Percentiles rank a stretch among this genome's conserved stretches.
Conservation (phyloP, 2,888 invertebrate genomes). For the Leptinotarsa rubiginosa region DNA sequence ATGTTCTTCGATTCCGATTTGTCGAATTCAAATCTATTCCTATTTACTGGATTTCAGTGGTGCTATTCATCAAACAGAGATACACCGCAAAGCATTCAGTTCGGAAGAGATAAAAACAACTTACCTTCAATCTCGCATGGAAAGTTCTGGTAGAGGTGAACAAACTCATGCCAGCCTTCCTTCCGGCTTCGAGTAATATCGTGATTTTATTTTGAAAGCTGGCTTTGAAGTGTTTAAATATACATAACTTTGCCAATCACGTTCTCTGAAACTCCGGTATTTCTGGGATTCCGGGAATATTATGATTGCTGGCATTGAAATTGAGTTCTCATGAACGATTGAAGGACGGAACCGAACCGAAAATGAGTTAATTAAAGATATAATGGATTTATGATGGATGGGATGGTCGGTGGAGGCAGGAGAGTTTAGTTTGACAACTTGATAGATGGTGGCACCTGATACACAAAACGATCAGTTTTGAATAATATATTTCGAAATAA, state of each 20-base stretch:
- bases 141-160: slow-evolving; percentile 17
- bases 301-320: slow-evolving; percentile 40
- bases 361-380: slow-evolving; percentile 14
- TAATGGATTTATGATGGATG: slow-evolving; percentile 5
- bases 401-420: background rate
- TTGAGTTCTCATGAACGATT: slow-evolving; percentile 29
- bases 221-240: slow-evolving; percentile 41
- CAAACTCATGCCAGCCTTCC: slow-evolving; percentile 19
- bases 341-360: background rate
- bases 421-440: background rate
- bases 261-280: slow-evolving; percentile 28
- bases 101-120: slow-evolving; percentile 12
- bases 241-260: slow-evolving; percentile 41
- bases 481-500: background rate
- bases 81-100: background rate
- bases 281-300: slow-evolving; percentile 29
- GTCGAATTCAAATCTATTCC: background rate
- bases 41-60: background rate
- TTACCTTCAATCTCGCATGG: slow-evolving; percentile 9
- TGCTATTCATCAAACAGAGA: slow-evolving; percentile 1
- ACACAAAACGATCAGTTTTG: background rate
- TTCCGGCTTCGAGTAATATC: slow-evolving; percentile 16
- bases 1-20: background rate
- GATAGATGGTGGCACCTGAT: background rate
- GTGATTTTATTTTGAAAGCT: slow-evolving; percentile 26